Base-by-base conservation (phyloP, 2,113 vertebrate species). In the Prolemur simus region DNA sequence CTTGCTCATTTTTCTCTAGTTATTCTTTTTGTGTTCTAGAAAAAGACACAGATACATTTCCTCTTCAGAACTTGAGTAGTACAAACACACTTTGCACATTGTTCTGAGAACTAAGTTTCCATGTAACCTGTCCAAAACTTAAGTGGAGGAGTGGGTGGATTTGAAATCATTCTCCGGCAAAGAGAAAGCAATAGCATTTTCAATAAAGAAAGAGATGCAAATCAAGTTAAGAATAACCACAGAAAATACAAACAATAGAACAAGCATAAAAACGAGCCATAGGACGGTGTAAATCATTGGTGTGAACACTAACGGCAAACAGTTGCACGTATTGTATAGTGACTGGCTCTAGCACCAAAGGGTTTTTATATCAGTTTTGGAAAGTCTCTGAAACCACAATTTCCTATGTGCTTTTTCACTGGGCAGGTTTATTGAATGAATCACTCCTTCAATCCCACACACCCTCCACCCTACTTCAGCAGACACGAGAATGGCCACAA, bases 91-190 rank as follows among this genome's bases (percentile, higher is more conserved):
- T 92, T 37, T 42, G 42, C 27, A 58, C 0, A 7, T 27, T 56
- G 47, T 64, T 89, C 47, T 7, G 27, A 80, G 39, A 39, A 86
- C 37, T 8, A 87, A 56, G 17, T 85, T 91, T 94, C 73, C 54
- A 29, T 8, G 1, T 89, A 60, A 63, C 29, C 49, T 85, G 39
- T 86, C 88, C 71, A 97, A 78, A 84, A 60, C 0, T 2, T 60
- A 66, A 54, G 54, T n/a, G 29, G 32, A 77, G 5, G n/a, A 63
- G 9, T 27, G 7, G 17, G 6, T 14, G 32, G 10, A 91, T 92
- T 83, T 73, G 34, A 73, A 94, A 86, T 68, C 56, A 69, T 80
- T 92, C 42, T 73, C n/a, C 63, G 89, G 66, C 13, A 86, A 71
- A 77, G 37, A 39, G 78, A 93, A 94, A 23, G 7, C 32, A 64